These are phyloP conservation scores for Drosophila glabriapex DNA, from an alignment of 2,888 invertebrate genomes.

Conservation along the genomic window DNA sequence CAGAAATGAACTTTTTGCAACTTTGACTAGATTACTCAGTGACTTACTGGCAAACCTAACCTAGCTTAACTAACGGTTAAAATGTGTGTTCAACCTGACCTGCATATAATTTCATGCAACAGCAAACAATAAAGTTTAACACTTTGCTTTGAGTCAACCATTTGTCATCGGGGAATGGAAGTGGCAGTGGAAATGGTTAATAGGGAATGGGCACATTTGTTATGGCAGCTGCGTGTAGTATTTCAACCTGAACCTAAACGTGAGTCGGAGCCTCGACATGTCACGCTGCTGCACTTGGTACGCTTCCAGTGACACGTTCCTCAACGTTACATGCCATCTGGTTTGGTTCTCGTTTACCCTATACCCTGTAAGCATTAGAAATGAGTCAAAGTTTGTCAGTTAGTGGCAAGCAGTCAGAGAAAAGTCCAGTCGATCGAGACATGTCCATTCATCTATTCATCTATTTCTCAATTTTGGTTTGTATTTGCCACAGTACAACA, in stretches of 20 bases:
- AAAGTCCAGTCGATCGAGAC: neutral
- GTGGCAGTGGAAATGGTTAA: neutral
- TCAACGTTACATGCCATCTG: neutral
- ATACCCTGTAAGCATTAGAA: neutral
- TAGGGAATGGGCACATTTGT: conserved; percentile 27
- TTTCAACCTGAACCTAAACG: conserved; percentile 18
- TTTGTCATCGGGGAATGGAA: conserved; percentile 40
- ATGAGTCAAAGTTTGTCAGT: neutral
- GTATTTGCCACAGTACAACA: neutral
- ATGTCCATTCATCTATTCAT: neutral
- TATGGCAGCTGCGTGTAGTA: conserved; percentile 37
- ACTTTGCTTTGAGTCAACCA: conserved; percentile 26
- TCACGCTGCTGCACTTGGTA: conserved; percentile 60
- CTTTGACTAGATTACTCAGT: neutral
- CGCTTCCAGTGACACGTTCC: conserved; percentile 44
- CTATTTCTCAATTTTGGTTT: neutral
- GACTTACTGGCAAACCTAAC: conserved; percentile 3
- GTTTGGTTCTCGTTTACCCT: conserved; percentile 10
- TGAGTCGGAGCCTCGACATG: conserved; percentile 22
- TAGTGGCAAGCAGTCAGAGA: neutral
- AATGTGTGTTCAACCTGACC: conserved; percentile 45
- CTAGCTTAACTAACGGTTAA: conserved; percentile 36
- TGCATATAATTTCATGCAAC: conserved; percentile 70
- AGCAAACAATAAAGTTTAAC: conserved; percentile 32
- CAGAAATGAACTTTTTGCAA: conserved; percentile 28